Evolutionary conservation across 2,888 invertebrate species (phyloP).

Genomic region (Argyresthia albistria): DNA sequence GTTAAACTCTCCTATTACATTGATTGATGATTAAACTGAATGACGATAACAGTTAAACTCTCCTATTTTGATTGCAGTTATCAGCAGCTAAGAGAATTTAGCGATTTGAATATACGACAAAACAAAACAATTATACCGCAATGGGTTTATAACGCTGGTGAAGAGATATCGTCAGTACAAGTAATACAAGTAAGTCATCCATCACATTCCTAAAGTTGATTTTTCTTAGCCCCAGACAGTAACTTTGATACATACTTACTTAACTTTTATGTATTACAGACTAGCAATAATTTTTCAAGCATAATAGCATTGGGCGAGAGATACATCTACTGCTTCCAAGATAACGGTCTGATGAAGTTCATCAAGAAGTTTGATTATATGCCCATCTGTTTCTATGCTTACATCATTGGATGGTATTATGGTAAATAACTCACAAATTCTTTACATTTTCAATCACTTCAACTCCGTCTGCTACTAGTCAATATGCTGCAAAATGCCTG

Average conservation of each 20-base stretch:
- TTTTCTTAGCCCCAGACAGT: neutral
- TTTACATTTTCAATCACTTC: too few species aligned
- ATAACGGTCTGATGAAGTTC: constrained; percentile 85
- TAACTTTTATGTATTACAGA: constrained; percentile 40
- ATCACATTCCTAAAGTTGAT: neutral
- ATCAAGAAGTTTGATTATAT: constrained; percentile 89
- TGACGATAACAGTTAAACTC: neutral
- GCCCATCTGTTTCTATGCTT: constrained; percentile 82
- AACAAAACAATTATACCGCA: constrained; percentile 79
- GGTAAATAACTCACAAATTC: constrained; percentile 50
- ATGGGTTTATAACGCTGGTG: constrained; percentile 88
- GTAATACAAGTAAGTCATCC: constrained; percentile 61
- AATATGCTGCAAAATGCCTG: too few species aligned
- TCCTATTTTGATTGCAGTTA: constrained; percentile 66
- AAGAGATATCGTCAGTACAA: constrained; percentile 77
- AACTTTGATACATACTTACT: neutral
- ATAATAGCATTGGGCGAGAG: constrained; percentile 89
- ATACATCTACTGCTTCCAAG: constrained; percentile 85
- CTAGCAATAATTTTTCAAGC: constrained; percentile 73
- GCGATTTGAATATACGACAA: constrained; percentile 71
- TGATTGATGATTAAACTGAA: neutral
- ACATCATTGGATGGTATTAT: constrained; percentile 78
- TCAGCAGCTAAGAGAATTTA: constrained; percentile 82
- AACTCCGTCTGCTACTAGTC: too few species aligned
- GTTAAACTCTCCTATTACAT: neutral